Base-by-base conservation (phyloP, 2,797 vertebrate genomes). In the Xenentodon cancila region DNA sequence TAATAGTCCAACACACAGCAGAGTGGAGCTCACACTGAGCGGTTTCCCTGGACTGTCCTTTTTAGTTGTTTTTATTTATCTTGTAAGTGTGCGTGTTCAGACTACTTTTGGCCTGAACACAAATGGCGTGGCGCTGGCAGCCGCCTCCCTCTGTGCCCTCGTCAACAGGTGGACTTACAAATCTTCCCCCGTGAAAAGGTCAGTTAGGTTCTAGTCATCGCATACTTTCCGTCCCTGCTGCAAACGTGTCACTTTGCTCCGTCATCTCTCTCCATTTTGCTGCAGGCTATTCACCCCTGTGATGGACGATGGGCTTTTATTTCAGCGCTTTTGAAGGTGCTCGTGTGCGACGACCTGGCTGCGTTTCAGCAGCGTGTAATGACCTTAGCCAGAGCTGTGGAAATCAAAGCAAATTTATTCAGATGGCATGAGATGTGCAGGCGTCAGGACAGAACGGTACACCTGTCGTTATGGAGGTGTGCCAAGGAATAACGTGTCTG, bases 141-240 rank as follows among this genome's bases (percentile, higher is more conserved):
- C 52, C 75, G 48, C 58, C 68, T 54, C 60, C 3, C 44, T 25
- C 64, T 61, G 40, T 54, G 53, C 56, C 37, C 68, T 53, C 75
- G 68, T 80, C 82, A 70, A 85, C 86, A 86, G 81, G 81, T 87
- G 79, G 73, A 68, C 73, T 73, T 56, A 21, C 59, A 62, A 49
- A 53, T 64, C 68, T 37, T 34, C 63, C 43, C 25, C 32, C 30
- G 7, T 25, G 64, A 25, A 75, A 84, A 86, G 84, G 84, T 80
- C 81, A 81, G 13, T 63, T 48, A 30, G 53, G 63, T 59, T 67
- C 61, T n/a, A n/a, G 63, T 60, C 53, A 46, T 65, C 42, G 2
- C 70, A 58, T 68, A 50, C 20, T 81, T 82, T 79, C 81, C 22
- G 2, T 64, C 55, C 8, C 7, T 8, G 52, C 46, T 55, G 57